Percentiles rank a stretch among this genome's conserved stretches.
Evolutionary conservation across 2,113 vertebrate genomes (phyloP).

Genomic region (Catagonus wagneri): DNA sequence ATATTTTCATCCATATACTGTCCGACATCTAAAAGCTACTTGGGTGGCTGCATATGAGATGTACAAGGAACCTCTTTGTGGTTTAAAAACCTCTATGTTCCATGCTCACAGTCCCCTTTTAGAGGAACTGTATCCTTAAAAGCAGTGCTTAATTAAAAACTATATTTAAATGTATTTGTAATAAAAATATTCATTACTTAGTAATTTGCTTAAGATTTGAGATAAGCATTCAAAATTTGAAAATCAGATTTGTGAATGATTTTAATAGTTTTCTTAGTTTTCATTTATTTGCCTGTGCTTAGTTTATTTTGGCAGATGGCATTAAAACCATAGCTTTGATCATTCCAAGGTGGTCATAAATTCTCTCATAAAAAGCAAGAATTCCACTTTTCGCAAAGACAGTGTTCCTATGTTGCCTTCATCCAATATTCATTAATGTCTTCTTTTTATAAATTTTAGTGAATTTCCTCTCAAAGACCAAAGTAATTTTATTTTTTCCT

Average conservation of each 20-base stretch:
- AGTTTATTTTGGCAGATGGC: neutral
- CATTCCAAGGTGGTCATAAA: neutral
- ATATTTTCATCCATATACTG: neutral
- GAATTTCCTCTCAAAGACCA: neutral
- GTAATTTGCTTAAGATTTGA: neutral
- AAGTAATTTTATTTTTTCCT: too few species aligned
- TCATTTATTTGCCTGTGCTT: neutral
- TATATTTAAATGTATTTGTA: conserved; percentile 31
- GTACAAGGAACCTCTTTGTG: neutral
- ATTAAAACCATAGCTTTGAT: neutral
- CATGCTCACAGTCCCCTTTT: neutral
- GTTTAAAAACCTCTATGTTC: neutral
- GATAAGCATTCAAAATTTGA: neutral
- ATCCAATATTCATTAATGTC: neutral
- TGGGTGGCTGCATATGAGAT: neutral
- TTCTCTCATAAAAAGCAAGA: neutral
- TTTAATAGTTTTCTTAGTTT: neutral
- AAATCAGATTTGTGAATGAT: neutral
- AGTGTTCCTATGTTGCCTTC: neutral
- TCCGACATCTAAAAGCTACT: neutral
- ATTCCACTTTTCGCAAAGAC: neutral
- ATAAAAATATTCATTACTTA: conserved; percentile 21
- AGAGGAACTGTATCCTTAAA: neutral
- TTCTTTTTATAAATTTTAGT: neutral
- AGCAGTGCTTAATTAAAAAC: neutral